Evolutionary conservation across 2,797 vertebrate genomes (phyloP).

Genomic region (Thamnophis elegans): DNA sequence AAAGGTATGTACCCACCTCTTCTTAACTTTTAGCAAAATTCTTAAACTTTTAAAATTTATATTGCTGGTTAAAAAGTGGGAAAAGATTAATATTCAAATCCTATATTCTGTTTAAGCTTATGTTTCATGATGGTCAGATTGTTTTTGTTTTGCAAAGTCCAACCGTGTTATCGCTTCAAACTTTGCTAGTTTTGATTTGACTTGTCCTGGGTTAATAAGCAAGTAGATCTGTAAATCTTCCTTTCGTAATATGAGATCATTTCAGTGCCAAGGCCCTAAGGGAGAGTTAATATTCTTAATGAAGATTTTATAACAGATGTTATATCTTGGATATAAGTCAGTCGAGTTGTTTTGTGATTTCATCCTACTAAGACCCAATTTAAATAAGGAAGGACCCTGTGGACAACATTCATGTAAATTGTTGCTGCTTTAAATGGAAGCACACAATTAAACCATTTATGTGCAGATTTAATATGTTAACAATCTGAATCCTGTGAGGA

Average conservation of each 20-base stretch:
- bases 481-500: background rate
- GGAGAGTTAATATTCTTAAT: constrained; percentile 30
- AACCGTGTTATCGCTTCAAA: constrained; percentile 41
- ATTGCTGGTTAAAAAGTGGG: background rate
- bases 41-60: background rate
- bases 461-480: background rate
- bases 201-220: constrained; percentile 46
- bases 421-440: background rate
- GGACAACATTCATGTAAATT: background rate
- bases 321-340: constrained; percentile 11
- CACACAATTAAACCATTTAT: background rate
- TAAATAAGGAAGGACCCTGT: background rate
- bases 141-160: constrained; percentile 44
- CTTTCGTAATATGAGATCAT: constrained; percentile 34
- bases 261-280: constrained; percentile 39
- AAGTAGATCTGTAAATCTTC: constrained; percentile 32
- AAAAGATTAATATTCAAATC: background rate
- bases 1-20: constrained; percentile 78
- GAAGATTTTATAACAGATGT: constrained; percentile 45
- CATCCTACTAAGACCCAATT: background rate
- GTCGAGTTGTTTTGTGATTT: background rate
- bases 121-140: constrained; percentile 38
- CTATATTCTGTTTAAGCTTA: constrained; percentile 21
- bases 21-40: constrained; percentile 25
- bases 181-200: constrained; percentile 50